phyloP scores from a whole-genome alignment of 2,888 invertebrate species.

The Ypsolopha sequella region DNA sequence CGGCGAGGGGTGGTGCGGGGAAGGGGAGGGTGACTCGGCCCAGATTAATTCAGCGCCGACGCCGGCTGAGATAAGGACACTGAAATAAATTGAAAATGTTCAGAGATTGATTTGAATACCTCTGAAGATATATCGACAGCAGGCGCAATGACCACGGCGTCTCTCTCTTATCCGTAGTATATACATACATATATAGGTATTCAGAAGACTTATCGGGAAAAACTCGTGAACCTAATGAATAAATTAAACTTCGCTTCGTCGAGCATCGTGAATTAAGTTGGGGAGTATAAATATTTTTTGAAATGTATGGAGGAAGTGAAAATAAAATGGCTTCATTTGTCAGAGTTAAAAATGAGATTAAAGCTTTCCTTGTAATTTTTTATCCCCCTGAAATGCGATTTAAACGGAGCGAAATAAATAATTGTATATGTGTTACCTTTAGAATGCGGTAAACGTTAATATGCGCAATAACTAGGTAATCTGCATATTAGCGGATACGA shows the following conservation, averaged over 20 bases:
- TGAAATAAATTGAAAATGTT: conserved; percentile 73
- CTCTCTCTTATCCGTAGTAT: conserved; percentile 28
- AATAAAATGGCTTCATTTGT: not conserved
- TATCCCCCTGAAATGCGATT: no score
- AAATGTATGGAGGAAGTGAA: not conserved
- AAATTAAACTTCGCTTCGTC: conserved; percentile 32
- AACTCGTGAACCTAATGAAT: conserved; percentile 39
- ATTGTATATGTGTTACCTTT: no score
- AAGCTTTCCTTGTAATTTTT: not conserved
- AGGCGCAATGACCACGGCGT: conserved; percentile 33
- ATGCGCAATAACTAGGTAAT: no score
- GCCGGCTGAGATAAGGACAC: conserved; percentile 67
- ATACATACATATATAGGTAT: not conserved
- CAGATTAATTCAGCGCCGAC: conserved; percentile 68
- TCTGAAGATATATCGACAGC: conserved; percentile 54
- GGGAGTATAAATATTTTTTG: conserved; percentile 18
- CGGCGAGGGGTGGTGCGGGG: conserved; percentile 43
- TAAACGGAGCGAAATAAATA: no score
- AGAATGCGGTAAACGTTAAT: no score
- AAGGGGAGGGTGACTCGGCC: conserved; percentile 38
- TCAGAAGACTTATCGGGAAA: conserved; percentile 23
- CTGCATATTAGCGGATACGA: no score
- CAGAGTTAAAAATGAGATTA: not conserved
- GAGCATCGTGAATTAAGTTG: conserved; percentile 24
- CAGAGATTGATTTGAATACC: conserved; percentile 71